Evolutionary conservation across 1,140 invertebrate species (phyloP).

Genomic region (Heterodera schachtii): DNA sequence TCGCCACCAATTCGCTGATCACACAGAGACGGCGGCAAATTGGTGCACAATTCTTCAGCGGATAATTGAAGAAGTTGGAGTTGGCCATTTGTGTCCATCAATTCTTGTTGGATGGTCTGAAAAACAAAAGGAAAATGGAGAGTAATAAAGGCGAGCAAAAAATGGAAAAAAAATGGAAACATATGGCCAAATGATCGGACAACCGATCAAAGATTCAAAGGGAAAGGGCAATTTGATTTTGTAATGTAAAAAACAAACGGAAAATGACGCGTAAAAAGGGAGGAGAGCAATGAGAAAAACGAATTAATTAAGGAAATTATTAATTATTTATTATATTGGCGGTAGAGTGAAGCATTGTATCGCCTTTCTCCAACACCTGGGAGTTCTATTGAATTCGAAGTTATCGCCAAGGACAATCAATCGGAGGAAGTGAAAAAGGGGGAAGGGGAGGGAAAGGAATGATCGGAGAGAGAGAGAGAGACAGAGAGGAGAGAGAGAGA

Average conservation of each 20-base stretch:
- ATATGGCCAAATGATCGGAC: not conserved
- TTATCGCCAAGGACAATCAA: not conserved
- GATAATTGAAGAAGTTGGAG: conserved; percentile 37
- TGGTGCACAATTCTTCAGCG: conserved; percentile 46
- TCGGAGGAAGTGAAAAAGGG: not conserved
- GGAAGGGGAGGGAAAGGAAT: too few relatives aligned
- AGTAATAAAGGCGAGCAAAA: not conserved
- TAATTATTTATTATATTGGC: too few relatives aligned
- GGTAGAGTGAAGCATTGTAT: too few relatives aligned
- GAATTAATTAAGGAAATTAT: too few relatives aligned
- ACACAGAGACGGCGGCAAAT: conserved; percentile 34
- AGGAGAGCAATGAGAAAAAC: too few relatives aligned
- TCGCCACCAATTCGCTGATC: conserved; percentile 23
- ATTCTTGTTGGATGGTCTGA: conserved; percentile 45
- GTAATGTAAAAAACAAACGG: too few relatives aligned
- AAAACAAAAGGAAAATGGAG: conserved; percentile 20
- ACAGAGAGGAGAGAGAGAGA: too few relatives aligned
- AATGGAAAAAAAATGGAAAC: not conserved
- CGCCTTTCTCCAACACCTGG: too few relatives aligned
- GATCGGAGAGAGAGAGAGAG: too few relatives aligned
- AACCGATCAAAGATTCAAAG: not conserved
- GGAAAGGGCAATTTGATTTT: not conserved
- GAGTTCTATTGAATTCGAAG: not conserved
- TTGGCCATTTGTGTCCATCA: conserved; percentile 48
- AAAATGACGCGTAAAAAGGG: too few relatives aligned